Conservation (phyloP, 2,797 vertebrate species). For the Aeoliscus strigatus region DNA sequence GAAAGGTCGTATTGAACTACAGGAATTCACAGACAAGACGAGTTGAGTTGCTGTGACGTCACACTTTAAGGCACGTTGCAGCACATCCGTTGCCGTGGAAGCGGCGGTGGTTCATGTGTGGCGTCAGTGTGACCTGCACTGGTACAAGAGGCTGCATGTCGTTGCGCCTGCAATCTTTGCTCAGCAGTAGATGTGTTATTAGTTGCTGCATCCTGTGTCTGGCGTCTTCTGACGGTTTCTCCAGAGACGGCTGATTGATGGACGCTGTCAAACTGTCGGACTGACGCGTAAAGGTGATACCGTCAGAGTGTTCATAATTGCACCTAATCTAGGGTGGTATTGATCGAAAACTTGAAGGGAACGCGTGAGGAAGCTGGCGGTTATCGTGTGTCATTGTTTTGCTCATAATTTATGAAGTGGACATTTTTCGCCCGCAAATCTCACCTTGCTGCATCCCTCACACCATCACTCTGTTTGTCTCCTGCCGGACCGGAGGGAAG, state of each 20-base stretch:
- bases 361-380: slow-evolving; percentile 32
- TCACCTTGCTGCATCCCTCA: slow-evolving; percentile 39
- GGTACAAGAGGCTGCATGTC: too few species aligned
- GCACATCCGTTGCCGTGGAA: too few species aligned
- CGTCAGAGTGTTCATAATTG: slow-evolving; percentile 54
- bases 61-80: too few species aligned
- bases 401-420: slow-evolving; percentile 53
- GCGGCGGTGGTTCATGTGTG: too few species aligned
- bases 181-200: slow-evolving; percentile 15
- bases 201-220: slow-evolving; percentile 24
- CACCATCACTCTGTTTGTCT: slow-evolving; percentile 9
- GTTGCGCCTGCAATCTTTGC: too few species aligned
- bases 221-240: slow-evolving; percentile 41
- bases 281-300: slow-evolving; percentile 53
- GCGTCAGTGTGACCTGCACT: too few species aligned
- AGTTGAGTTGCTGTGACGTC: too few species aligned
- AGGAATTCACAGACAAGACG: too few species aligned
- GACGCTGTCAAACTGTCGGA: slow-evolving; percentile 59
- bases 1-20: too few species aligned
- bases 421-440: slow-evolving; percentile 35
- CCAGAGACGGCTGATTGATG: slow-evolving; percentile 55
- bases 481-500: slow-evolving; percentile 6
- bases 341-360: slow-evolving; percentile 53
- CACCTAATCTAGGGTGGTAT: slow-evolving; percentile 56
- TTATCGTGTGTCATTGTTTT: slow-evolving; percentile 47